These are phyloP conservation scores for Gephyroberyx darwinii DNA, from an alignment of 2,797 vertebrate genomes.

Conservation along the genomic window DNA sequence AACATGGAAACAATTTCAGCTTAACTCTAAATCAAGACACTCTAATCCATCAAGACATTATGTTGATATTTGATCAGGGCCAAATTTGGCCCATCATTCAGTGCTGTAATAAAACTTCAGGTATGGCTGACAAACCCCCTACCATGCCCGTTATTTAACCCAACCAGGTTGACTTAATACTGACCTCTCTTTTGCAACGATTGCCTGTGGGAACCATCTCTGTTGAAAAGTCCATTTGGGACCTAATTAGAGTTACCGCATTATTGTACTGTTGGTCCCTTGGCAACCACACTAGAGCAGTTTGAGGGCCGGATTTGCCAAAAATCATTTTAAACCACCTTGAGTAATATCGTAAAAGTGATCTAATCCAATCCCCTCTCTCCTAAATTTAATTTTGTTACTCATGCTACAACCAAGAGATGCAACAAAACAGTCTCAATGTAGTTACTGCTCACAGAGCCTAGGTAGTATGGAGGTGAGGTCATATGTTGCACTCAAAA, in stretches of 20 bases:
- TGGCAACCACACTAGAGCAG: neutral
- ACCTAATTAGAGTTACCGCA: too few species aligned
- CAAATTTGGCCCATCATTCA: fast-evolving
- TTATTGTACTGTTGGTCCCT: neutral
- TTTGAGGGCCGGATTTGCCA: neutral
- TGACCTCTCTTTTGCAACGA: neutral
- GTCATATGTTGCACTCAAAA: neutral
- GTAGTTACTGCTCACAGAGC: too few species aligned
- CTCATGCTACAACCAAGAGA: too few species aligned
- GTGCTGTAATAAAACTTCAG: fast-evolving
- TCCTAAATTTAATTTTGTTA: neutral
- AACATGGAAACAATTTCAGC: fast-evolving
- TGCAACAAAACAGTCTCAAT: too few species aligned
- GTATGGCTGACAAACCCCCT: conserved; percentile 7
- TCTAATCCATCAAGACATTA: conserved; percentile 17
- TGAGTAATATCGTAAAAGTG: neutral
- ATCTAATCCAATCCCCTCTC: neutral
- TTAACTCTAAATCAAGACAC: fast-evolving
- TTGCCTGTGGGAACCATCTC: too few species aligned
- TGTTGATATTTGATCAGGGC: fast-evolving
- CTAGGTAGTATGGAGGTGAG: neutral
- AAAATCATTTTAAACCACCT: neutral
- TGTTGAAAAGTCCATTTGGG: too few species aligned
- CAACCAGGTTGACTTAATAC: neutral
- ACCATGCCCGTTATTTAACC: too few species aligned